Conservation (phyloP, 2,888 invertebrate genomes). For the Rhagophthalmus giganteus region DNA sequence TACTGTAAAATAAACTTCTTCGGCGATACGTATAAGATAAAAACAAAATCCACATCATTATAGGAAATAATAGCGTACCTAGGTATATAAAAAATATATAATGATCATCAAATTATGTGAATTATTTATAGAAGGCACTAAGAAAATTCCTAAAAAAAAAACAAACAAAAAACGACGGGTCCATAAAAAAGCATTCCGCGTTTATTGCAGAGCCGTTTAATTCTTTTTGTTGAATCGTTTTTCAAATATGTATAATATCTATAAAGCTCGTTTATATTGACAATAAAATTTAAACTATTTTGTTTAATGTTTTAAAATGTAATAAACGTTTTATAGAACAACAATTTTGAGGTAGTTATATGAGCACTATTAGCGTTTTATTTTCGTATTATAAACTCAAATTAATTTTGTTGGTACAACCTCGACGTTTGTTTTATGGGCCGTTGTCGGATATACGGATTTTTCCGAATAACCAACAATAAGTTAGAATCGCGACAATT, state of each 20-base stretch:
- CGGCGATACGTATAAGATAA: neutral
- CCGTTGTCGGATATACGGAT: conserved; percentile 9
- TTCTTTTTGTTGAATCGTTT: conserved; percentile 6
- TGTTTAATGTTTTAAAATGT: conserved; percentile 17
- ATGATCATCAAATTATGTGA: neutral
- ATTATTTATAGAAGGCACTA: neutral
- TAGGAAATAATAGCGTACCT: neutral
- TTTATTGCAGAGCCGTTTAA: neutral
- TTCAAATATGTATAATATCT: conserved; percentile 10
- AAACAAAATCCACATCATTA: neutral
- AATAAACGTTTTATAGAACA: conserved; percentile 21
- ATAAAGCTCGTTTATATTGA: conserved; percentile 12
- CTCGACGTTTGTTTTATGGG: conserved; percentile 10
- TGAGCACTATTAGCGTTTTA: conserved; percentile 19
- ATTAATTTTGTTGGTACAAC: conserved; percentile 12
- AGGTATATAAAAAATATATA: neutral
- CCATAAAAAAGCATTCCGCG: neutral
- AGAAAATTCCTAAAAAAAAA: neutral
- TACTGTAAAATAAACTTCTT: neutral
- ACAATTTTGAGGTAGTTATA: conserved; percentile 22
- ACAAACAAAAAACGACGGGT: neutral
- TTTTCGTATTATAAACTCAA: conserved; percentile 13
- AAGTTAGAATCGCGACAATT: too few species aligned
- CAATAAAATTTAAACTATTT: conserved; percentile 16
- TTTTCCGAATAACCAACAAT: conserved; percentile 12